Base-by-base conservation (phyloP, 2,888 invertebrate species). In the Ecdyonurus torrentis region DNA sequence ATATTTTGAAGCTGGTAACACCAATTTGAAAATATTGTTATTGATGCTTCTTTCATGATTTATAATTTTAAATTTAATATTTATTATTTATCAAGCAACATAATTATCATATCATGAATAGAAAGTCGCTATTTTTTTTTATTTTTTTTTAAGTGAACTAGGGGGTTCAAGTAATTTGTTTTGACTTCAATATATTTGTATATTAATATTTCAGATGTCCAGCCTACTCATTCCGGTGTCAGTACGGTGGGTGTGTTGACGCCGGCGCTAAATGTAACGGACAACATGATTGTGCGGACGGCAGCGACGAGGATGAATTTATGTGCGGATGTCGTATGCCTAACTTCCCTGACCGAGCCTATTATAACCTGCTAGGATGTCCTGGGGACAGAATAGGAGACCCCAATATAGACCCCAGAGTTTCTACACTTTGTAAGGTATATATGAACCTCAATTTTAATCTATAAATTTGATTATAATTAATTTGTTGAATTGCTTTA, bases 301-400 rank as follows among this genome's bases (percentile, higher is more conserved):
- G 22, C 5, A 20, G 19, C n/a, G 55, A 55, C 55, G 55, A 55
- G 55, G 55, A 55, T 55, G 55, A 55, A 5, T 55, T 55, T 22
- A 55, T 55, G n/a, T 55, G 55, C 55, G 55, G 55, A 7, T 55
- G 55, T 22, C n/a, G 55, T n/a, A 5, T 55, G 55, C 55, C 55
- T 7, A 55, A 18, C 5, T 55, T 55, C 22, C 55, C 55, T 7
- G 55, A 55, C n/a, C 5, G 22, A 22, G 55, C 55, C 5, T 55
- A 7, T 20, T 55, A 55, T n/a, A 55, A 55, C 22, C 3, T 55
- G 5, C 15, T 20, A 5, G 55, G 55, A 22, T 55, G 55, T 55
- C 55, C 55, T 5, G 55, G 55, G n/a, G n/a, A 7, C 55, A 55
- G n/a, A 20, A 5, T 55, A 5, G 55, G 55, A 22, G 55, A 55